These are phyloP conservation scores for Pholis gunnellus DNA, from an alignment of 2,113 vertebrate species.

Conservation along the genomic window DNA sequence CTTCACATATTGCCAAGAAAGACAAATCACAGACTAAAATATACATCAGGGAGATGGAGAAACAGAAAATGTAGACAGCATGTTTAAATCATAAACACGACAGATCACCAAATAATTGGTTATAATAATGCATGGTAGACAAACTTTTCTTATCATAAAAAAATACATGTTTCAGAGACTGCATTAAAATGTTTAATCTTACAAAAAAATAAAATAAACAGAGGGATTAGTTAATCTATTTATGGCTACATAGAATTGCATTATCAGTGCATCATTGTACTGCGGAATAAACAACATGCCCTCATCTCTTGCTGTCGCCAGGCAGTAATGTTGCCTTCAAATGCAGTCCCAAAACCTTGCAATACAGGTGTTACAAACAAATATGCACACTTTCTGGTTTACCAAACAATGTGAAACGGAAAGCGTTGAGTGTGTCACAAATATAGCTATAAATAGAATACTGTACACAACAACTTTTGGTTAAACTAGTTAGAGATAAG, in stretches of 20 bases:
- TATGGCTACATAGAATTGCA: constrained; percentile 18
- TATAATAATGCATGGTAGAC: not conserved
- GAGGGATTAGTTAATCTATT: not conserved
- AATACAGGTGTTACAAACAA: not conserved
- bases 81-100: not conserved
- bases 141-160: not conserved
- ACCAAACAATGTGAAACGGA: not conserved
- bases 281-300: constrained; percentile 44
- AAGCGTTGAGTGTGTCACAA: not conserved
- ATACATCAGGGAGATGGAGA: not conserved
- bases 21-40: not conserved
- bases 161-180: not conserved
- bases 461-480: not conserved
- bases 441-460: not conserved
- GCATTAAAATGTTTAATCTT: not conserved
- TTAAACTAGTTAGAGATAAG: not conserved
- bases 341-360: not conserved
- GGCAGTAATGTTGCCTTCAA: constrained; percentile 40
- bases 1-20: not conserved
- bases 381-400: not conserved
- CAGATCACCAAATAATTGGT: not conserved
- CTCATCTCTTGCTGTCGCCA: constrained; percentile 45
- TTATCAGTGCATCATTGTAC: constrained; percentile 16
- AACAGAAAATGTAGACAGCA: not conserved
- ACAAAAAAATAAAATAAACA: not conserved